Percentiles rank a stretch among this genome's conserved stretches.
Conservation (phyloP, 37 sponge, comb jelly and placozoan species). For the Corticium candelabrum region DNA sequence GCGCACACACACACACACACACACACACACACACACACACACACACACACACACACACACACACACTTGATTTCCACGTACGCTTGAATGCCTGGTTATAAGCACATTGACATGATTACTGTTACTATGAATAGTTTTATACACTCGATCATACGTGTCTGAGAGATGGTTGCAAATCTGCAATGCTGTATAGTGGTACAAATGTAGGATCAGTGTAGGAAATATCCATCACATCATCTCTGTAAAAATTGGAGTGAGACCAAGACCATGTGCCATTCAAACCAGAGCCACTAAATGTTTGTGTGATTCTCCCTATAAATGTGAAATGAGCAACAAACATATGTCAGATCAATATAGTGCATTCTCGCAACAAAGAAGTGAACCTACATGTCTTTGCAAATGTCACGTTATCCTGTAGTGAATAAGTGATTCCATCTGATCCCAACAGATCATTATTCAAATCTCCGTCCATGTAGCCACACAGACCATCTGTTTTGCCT, state of each 20-base stretch:
- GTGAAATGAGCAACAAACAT: background rate
- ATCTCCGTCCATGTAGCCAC: background rate
- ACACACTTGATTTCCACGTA: no score
- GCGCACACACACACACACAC: no score
- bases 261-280: conserved; percentile 1
- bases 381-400: background rate
- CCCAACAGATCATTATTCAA: background rate
- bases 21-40: no score
- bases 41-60: no score
- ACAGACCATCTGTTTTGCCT: background rate
- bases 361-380: background rate
- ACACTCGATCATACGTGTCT: no score
- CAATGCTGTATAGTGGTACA: background rate
- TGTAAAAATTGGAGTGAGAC: background rate
- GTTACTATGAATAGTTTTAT: no score
- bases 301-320: background rate
- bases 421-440: background rate
- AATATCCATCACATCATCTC: background rate
- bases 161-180: background rate
- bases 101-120: no score
- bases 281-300: background rate
- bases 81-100: no score
- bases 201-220: background rate
- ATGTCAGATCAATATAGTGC: no score
- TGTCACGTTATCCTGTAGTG: background rate